These are phyloP conservation scores for Physella acuta DNA, from an alignment of 1,140 invertebrate genomes.

Conservation along the genomic window DNA sequence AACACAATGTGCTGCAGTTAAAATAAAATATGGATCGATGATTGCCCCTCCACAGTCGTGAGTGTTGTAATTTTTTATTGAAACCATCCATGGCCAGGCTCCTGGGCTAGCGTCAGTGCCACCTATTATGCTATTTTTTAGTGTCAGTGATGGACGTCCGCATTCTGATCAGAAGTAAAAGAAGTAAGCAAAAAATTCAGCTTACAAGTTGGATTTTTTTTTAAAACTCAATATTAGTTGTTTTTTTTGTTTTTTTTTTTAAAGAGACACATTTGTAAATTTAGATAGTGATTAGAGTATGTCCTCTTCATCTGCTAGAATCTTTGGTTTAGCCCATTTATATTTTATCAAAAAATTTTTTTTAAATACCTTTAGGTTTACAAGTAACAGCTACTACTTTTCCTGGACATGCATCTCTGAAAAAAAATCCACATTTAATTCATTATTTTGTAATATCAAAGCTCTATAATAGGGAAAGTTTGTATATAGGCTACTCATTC, in stretches of 20 bases:
- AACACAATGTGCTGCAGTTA: constrained; percentile 76
- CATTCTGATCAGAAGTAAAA: constrained; percentile 15
- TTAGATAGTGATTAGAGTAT: background rate
- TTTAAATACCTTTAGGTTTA: constrained; percentile 22
- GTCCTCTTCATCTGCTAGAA: too few species aligned
- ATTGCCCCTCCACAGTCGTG: constrained; percentile 77
- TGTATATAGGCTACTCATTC: too few species aligned
- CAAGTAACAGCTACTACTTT: constrained; percentile 6
- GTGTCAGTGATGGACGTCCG: constrained; percentile 5
- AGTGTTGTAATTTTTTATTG: constrained; percentile 36
- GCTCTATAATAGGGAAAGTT: too few species aligned
- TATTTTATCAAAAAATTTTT: too few species aligned
- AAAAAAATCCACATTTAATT: too few species aligned
- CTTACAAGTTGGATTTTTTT: too few species aligned
- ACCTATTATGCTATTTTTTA: constrained; percentile 30
- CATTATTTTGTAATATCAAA: too few species aligned
- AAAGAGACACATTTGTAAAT: too few species aligned
- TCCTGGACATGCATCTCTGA: background rate
- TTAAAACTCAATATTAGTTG: too few species aligned
- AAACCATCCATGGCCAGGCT: constrained; percentile 49
- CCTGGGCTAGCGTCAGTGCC: constrained; percentile 35
- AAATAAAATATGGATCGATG: constrained; percentile 70
- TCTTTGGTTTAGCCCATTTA: too few species aligned
- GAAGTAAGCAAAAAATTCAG: too few species aligned
- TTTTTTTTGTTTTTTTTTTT: too few species aligned